Evolutionary conservation across 2,113 vertebrate species (phyloP).

Genomic region (Bambusicola thoracicus): DNA sequence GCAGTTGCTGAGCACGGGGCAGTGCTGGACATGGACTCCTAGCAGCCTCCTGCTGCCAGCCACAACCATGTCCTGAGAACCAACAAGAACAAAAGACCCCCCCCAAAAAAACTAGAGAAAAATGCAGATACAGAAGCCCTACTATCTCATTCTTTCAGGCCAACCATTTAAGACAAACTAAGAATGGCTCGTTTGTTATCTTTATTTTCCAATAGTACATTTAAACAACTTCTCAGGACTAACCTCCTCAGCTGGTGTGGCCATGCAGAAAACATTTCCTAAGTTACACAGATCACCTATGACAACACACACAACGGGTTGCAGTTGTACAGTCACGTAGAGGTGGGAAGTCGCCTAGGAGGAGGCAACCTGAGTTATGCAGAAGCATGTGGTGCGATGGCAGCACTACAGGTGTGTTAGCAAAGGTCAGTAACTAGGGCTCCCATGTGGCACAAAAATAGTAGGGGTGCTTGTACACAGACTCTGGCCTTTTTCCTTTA

Average conservation of each 20-base stretch:
- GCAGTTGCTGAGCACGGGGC: not conserved
- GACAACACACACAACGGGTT: not conserved
- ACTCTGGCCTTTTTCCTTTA: not conserved
- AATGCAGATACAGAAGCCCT: not conserved
- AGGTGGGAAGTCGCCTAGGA: not conserved
- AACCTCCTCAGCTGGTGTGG: not conserved
- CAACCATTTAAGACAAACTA: constrained; percentile 50
- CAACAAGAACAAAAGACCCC: not conserved
- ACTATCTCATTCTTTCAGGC: not conserved
- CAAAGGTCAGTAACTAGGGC: not conserved
- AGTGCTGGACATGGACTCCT: not conserved
- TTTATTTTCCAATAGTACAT: constrained; percentile 69
- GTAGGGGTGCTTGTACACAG: not conserved
- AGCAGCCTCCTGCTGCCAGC: not conserved
- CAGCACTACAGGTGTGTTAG: not conserved
- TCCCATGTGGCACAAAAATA: not conserved
- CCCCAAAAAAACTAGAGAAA: not conserved
- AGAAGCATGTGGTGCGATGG: not conserved
- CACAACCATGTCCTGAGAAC: not conserved
- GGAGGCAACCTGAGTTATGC: not conserved
- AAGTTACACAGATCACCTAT: not conserved
- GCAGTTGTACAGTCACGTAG: not conserved
- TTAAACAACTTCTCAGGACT: constrained; percentile 50
- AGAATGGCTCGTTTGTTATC: not conserved
- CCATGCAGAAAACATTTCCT: constrained; percentile 12